Evolutionary conservation across 2,113 vertebrate species (phyloP).

Genomic region (Bungarus multicinctus): DNA sequence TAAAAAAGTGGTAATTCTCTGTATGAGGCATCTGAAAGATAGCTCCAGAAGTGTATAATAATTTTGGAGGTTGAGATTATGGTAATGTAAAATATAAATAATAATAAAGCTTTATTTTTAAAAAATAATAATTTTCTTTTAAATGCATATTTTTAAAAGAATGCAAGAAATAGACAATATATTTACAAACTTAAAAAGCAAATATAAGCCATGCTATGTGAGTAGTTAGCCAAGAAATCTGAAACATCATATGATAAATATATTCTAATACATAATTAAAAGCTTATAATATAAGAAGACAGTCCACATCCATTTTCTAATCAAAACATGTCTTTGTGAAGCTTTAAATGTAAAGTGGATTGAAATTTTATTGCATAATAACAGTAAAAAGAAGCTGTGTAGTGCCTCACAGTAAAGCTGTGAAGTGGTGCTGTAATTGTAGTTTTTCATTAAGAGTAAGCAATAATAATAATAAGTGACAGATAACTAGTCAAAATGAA

Average conservation of each 20-base stretch:
- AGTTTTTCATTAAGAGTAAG: not conserved
- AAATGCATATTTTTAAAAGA: not conserved
- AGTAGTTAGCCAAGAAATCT: not conserved
- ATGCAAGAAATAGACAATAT: not conserved
- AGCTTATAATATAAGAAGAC: not conserved
- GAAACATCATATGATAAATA: not conserved
- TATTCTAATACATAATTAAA: not conserved
- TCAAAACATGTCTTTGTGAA: not conserved
- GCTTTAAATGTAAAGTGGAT: not conserved
- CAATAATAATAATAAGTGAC: not conserved
- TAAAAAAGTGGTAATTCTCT: not conserved
- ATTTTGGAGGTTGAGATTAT: not conserved
- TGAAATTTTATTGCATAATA: not conserved
- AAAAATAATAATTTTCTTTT: not conserved
- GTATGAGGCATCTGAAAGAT: not conserved
- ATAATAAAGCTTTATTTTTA: not conserved
- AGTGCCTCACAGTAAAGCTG: not conserved
- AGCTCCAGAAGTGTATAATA: not conserved
- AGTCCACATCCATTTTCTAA: not conserved
- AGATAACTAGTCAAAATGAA: not conserved
- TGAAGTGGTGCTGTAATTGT: not conserved
- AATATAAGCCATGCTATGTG: not conserved
- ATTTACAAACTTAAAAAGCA: not conserved
- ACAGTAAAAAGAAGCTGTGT: not conserved
- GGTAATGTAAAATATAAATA: not conserved